Evolutionary conservation across 1,140 invertebrate species (phyloP), one percentile per base, ranked within the genome.

Genomic region (Lysiphlebus fabarum): DNA sequence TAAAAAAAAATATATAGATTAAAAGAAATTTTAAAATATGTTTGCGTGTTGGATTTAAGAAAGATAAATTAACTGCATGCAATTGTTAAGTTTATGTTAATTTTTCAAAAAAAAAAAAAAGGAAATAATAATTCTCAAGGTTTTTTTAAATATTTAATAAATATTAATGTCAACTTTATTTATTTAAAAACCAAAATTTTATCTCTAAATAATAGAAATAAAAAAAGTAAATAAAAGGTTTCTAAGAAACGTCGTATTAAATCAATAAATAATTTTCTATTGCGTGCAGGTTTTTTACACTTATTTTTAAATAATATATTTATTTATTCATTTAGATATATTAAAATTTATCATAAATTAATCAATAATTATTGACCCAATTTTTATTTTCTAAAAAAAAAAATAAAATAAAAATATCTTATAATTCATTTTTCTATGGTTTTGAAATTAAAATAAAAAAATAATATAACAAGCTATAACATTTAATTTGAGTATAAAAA

Each of bases 81-180:
- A 64, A 70, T 51, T 56, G 47, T 66, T 26, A 71, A 74, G 72
- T 71, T 69, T 70, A 72, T 74, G 67, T 66, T 70, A 74, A 74
- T 75, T 62, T 63, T 59, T 33, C 14, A 12, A 50, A 9, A 43
- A 9, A 57, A 26, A 4, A 26, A 26, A 1, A 26, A 26, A n/a
- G n/a, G n/a, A n/a, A 26, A 26, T 26, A 26, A 26, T n/a, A 26
- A 26, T 26, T 4, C 17, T 26, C 17, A 26, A 26, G 17, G 17
- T 26, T 1, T 26, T n/a, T 26, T 26, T 26, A 26, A 26, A 4
- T 4, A 26, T 26, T 26, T 26, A 2, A 26, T 26, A 2, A 26
- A 2, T 40, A 51, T 5, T 49, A 53, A 37, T 44, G 53, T 50
- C 54, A 44, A 45, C 56, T 40, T 58, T 53, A 7, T 45, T 14